Base-by-base conservation (phyloP, 2,888 invertebrate species). In the Augiades crinisus region DNA sequence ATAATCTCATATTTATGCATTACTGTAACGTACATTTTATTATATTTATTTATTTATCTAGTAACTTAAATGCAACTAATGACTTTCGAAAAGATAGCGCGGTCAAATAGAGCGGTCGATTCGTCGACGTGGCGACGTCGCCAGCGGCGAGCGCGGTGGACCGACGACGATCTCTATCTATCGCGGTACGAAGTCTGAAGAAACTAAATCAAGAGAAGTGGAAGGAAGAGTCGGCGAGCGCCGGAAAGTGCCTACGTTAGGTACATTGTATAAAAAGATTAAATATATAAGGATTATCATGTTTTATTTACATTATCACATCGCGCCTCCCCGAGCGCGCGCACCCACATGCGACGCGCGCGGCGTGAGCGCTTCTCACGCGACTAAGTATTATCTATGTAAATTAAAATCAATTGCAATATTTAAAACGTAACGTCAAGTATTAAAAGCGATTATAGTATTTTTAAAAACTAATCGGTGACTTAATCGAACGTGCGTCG, bases 261-360 rank as follows among this genome's bases (percentile, higher is more conserved):
- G 46, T 71, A 73, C 68, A 60, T 74, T 65, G 81, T 81, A 83
- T 78, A 78, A 83, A 83, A 84, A 79, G 75, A 75, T 73, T 65
- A 69, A 72, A 68, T 75, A 62, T 65, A 64, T 66, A 68, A 72
- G 57, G 70, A 64, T n/a, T 64, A 65, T 64, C 67, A 57, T 60
- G 64, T 57, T 65, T 55, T 84, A 84, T 84, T 71, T 84, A 84
- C 84, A 84, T 68, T 76, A 81, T 80, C 77, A 79, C 83, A 78
- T 72, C 70, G 69, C 73, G 75, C 62, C 70, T 69, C 58, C 56
- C 54, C 62, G 52, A 63, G 33, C 19, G 22, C 37, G 13, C 24
- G 27, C 27, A 8, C 8, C 34, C 22, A 21, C 34, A 8, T 16
- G 24, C 24, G 51, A 19, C 10, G 1, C 43, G 41, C n/a, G n/a